Base-by-base conservation (phyloP, 2,797 vertebrate genomes). In the Cyprinodon diabolis region DNA sequence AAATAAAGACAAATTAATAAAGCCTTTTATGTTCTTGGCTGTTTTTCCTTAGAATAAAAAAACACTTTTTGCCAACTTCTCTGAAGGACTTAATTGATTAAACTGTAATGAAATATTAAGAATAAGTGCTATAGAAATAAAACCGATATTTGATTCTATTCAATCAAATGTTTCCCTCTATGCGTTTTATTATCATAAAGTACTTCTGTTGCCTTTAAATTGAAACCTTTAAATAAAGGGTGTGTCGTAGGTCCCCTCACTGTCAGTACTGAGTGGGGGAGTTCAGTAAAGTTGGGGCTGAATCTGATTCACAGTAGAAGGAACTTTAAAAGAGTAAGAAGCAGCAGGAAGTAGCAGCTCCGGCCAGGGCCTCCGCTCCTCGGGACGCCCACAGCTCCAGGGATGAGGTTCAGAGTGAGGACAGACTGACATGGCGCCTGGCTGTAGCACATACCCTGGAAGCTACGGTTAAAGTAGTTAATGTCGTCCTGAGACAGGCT, bases 371-470 rank as follows among this genome's bases (percentile, higher is more conserved):
- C 11, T 6, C 7, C 7, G 7, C 1, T 54, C 14, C 8, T 12
- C 1, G 17, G 2, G 6, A 17, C 66, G 4, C 54, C 0, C 4
- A 71, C 19, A 3, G 13, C 23, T 4, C 62, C 25, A 0, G 76
- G 13, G 68, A 90, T 6, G 35, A 15, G 0, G 12, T 89, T 92
- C 3, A 81, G 0, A 0, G 1, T 68, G 14, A 77, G 1, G 0
- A 69, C 72, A 0, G 57, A 80, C 2, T 72, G 66, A n/a, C 93
- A 91, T 1, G 84, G 69, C 45, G 57, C 37, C 9, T 86, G 82
- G 48, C 89, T 49, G 8, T 92, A 96, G 84, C 95, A 96, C 75
- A 84, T 78, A 69, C 96, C 96, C 52, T 92, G 75, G 71, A 97
- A 97, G 54, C 85, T 89, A 55, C 80, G 76, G 14, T 88, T 47